A percentile compares a stretch with the other conserved stretches of the same genome.
phyloP scores from a whole-genome alignment of 2,888 invertebrate genomes.

The Eurytoma californica region DNA sequence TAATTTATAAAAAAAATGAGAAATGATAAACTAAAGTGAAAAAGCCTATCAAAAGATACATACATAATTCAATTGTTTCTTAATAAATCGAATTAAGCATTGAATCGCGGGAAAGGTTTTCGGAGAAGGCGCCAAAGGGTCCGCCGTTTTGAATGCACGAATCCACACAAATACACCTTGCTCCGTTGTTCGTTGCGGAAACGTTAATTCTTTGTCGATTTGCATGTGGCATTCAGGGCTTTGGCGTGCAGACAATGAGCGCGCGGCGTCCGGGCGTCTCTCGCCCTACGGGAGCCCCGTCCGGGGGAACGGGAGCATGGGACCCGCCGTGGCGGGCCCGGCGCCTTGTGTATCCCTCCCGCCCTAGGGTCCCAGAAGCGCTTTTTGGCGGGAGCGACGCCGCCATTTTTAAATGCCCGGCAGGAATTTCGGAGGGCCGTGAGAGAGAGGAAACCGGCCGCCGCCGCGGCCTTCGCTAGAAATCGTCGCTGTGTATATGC shows the following conservation, averaged over 20 bases:
- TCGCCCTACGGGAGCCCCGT: not conserved
- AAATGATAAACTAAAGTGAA: too few relatives aligned
- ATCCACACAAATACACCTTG: constrained; percentile 47
- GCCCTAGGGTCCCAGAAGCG: constrained; percentile 19
- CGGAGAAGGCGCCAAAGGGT: not conserved
- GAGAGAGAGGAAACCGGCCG: constrained; percentile 13
- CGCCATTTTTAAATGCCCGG: constrained; percentile 54
- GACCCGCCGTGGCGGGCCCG: constrained; percentile 5
- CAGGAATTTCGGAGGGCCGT: constrained; percentile 37
- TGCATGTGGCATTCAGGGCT: constrained; percentile 41
- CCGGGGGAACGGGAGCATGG: not conserved
- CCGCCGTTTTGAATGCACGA: not conserved
- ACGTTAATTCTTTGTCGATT: constrained; percentile 53
- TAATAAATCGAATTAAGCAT: constrained; percentile 39
- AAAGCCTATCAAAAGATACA: too few relatives aligned
- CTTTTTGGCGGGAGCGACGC: constrained; percentile 42
- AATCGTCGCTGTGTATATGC: not conserved
- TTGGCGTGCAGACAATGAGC: constrained; percentile 9
- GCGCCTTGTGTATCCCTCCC: constrained; percentile 35
- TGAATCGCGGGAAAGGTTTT: constrained; percentile 11
- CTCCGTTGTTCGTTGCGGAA: constrained; percentile 43
- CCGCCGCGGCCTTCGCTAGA: constrained; percentile 11
- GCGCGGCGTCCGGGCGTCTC: constrained; percentile 8
- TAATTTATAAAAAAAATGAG: not conserved
- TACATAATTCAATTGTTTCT: constrained; percentile 14